Base-by-base conservation (phyloP, 2,888 invertebrate genomes). In the Dryobotodes eremita region DNA sequence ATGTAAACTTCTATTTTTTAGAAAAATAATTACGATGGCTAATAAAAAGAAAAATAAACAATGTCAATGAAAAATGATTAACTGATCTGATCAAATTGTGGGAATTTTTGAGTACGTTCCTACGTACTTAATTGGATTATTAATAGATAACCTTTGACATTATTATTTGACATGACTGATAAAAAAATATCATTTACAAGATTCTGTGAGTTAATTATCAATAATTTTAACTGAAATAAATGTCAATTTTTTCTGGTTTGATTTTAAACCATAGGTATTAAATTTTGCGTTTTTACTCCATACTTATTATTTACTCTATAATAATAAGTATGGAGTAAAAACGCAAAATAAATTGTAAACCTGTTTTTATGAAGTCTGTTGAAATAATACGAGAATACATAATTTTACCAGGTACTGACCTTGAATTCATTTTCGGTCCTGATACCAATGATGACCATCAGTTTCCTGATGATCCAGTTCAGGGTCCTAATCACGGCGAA, bases 401-500 rank as follows among this genome's bases (percentile, higher is more conserved):
- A 15, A n/a, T 50, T 26, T 50, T 36, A 61, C 65, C 17, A 26
- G 10, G 1, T 71, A 87, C 89, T 89, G 82, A 97, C 97, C 97
- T 97, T 96, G 71, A 97, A 97, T 89, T 97, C 97, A 85, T 87
- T 89, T 82, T 97, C 96, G 0, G 96, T 95, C 64, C 96, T 90
- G 77, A 97, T 96, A 91, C 98, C 98, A 77, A 98, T 94, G 80
- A 98, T 92, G 78, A 97, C 97, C 86, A 98, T 95, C n/a, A 98
- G 94, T 92, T 98, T 98, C 88, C 98, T 97, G 89, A 98, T 98
- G 46, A 99, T 95, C 98, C 99, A 99, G 88, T 98, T 98, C 7
- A 99, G 91, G 31, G 98, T 97, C 84, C 98, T 97, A 69, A 99
- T 97, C 55, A 99, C 97, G 11, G 99, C 98, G 90, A 99, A 97